Conservation (phyloP, 2,113 vertebrate genomes). For the Leucoraja erinaceus region DNA sequence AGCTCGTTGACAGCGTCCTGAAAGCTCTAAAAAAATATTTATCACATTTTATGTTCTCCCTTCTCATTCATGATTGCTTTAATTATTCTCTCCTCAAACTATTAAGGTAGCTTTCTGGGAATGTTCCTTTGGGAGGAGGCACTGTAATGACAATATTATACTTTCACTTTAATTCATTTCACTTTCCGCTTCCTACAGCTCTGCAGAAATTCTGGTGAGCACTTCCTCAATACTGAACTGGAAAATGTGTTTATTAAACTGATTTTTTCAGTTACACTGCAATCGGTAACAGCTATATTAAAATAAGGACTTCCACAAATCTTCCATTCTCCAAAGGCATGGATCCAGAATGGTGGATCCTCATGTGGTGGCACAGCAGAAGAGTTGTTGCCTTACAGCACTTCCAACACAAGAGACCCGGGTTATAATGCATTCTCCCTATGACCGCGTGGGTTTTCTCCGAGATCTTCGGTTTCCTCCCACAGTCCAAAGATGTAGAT, state of each 20-base stretch:
- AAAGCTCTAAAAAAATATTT: not conserved
- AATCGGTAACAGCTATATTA: not conserved
- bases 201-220: not conserved
- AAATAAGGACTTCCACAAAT: not conserved
- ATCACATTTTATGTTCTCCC: not conserved
- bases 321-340: not conserved
- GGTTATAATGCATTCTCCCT: too few relatives aligned
- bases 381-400: too few relatives aligned
- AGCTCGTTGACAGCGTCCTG: not conserved
- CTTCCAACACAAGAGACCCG: too few relatives aligned
- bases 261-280: not conserved
- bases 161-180: not conserved
- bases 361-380: too few relatives aligned
- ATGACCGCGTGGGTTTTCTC: too few relatives aligned
- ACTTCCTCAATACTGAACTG: not conserved
- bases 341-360: not conserved
- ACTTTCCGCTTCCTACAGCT: not conserved
- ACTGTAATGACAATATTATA: not conserved
- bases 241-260: not conserved
- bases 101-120: not conserved
- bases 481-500: too few relatives aligned
- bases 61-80: not conserved
- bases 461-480: too few relatives aligned
- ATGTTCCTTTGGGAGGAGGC: not conserved
- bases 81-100: not conserved